phyloP scores from a whole-genome alignment of 2,113 vertebrate species.

The Todiramphus chloris region DNA sequence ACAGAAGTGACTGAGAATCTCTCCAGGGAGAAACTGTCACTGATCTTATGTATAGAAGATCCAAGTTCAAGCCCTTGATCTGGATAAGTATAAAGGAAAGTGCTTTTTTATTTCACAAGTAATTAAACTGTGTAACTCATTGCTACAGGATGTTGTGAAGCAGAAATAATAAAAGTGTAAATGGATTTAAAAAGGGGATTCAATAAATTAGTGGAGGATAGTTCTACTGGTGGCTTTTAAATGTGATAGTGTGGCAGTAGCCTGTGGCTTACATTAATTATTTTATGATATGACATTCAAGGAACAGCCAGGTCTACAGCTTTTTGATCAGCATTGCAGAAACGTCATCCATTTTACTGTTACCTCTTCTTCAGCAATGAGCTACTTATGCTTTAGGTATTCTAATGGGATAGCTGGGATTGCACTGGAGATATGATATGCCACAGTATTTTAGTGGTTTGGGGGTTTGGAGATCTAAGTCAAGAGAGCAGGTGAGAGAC shows the following conservation, averaged over 20 bases:
- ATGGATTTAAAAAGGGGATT: background rate
- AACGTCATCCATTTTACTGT: background rate
- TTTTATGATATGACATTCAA: background rate
- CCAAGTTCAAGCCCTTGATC: conserved; percentile 31
- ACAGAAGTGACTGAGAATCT: background rate
- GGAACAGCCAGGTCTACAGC: background rate
- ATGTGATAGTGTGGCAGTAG: background rate
- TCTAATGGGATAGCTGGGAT: background rate
- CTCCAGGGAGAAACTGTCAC: background rate
- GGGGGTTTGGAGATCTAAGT: background rate
- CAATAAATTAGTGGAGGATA: conserved; percentile 5
- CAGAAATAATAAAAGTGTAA: conserved; percentile 45
- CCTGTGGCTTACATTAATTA: background rate
- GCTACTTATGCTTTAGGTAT: background rate
- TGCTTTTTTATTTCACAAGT: conserved; percentile 37
- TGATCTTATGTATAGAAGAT: conserved; percentile 23
- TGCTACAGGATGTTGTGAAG: conserved; percentile 46
- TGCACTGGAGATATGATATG: background rate
- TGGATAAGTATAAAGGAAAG: conserved; percentile 42
- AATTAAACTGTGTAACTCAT: conserved; percentile 53
- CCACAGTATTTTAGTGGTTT: background rate
- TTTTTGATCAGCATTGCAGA: background rate
- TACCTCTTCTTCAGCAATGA: background rate
- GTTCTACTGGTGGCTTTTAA: conserved; percentile 26
- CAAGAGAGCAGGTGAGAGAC: background rate